phyloP scores from a whole-genome alignment of 2,113 vertebrate species.

The Coturnix japonica region DNA sequence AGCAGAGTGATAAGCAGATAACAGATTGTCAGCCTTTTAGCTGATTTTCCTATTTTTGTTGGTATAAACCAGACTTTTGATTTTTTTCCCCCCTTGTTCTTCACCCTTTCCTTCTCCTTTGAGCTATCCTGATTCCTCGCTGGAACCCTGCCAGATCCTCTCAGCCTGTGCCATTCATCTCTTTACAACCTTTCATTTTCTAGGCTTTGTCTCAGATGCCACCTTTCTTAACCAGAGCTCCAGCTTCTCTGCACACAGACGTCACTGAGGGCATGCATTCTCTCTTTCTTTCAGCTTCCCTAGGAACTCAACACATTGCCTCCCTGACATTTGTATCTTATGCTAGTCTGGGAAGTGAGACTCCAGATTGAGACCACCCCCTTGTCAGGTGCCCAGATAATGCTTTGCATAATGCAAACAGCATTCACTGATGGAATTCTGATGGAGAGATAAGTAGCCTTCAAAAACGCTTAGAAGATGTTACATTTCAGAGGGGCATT shows the following conservation, averaged over 20 bases:
- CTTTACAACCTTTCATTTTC: conserved; percentile 43
- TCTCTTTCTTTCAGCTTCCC: conserved; percentile 39
- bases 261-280: neutral
- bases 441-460: conserved; percentile 10
- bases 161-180: conserved; percentile 49
- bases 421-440: neutral
- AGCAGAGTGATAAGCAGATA: conserved; percentile 70
- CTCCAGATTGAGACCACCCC: conserved; percentile 70
- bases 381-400: conserved; percentile 64
- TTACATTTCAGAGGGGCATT: neutral
- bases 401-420: conserved; percentile 28
- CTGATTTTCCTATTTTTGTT: conserved; percentile 71
- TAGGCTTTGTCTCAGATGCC: conserved; percentile 45
- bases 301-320: conserved; percentile 50
- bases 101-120: conserved; percentile 54
- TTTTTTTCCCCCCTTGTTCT: neutral
- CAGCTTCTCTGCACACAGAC: neutral
- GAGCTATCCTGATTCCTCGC: conserved; percentile 55
- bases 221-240: conserved; percentile 21
- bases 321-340: conserved; percentile 25
- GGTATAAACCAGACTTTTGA: conserved; percentile 56
- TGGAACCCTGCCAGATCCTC: conserved; percentile 48
- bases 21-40: conserved; percentile 75
- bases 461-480: conserved; percentile 8
- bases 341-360: conserved; percentile 60